Conservation (phyloP, 2,888 invertebrate species). For the Drosophila phalerata region DNA sequence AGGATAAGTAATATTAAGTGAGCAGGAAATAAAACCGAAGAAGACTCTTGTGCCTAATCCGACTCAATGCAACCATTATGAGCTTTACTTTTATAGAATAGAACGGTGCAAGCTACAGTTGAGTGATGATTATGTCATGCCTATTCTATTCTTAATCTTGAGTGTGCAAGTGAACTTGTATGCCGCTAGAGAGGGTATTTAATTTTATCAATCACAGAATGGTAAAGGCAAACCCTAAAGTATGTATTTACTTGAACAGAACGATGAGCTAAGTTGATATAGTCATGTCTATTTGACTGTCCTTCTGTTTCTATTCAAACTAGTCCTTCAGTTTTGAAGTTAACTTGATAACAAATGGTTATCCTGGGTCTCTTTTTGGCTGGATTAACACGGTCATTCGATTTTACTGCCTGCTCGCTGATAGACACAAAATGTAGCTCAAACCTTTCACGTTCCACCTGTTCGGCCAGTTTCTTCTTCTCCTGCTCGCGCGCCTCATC, state of each 20-base stretch:
- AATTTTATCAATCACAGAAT: too few species aligned
- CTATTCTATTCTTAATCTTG: too few species aligned
- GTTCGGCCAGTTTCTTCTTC: constrained; percentile 88
- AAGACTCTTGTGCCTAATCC: background rate
- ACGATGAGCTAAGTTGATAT: too few species aligned
- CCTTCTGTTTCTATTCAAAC: too few species aligned
- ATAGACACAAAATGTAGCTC: constrained; percentile 29
- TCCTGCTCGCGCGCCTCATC: constrained; percentile 90
- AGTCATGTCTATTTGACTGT: too few species aligned
- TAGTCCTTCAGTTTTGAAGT: too few species aligned
- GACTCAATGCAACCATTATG: background rate
- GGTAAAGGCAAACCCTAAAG: too few species aligned
- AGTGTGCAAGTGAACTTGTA: too few species aligned
- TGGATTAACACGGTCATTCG: background rate
- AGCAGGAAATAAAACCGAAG: constrained; percentile 35
- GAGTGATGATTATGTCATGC: background rate
- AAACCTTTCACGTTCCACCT: constrained; percentile 90
- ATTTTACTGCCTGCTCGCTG: constrained; percentile 29
- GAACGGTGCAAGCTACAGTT: background rate
- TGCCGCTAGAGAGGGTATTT: too few species aligned
- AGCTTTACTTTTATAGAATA: background rate
- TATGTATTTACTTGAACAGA: too few species aligned
- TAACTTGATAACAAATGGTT: background rate
- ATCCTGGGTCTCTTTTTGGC: too few species aligned
- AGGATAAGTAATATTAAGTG: constrained; percentile 6